These are phyloP conservation scores for Phlogophora meticulosa DNA, from an alignment of 2,888 invertebrate species.

Conservation along the genomic window DNA sequence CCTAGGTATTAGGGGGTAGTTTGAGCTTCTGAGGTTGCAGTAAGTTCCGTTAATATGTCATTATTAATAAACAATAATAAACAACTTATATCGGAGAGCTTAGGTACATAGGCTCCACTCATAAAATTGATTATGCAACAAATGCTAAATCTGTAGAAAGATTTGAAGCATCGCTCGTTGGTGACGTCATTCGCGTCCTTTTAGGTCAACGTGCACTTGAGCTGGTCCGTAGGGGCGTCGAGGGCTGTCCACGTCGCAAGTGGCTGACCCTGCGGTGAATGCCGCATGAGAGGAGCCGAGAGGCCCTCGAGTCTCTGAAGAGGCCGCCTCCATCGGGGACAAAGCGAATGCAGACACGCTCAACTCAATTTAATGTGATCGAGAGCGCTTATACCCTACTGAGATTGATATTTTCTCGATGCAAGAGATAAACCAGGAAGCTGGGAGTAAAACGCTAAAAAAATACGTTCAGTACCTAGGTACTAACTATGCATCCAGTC, in stretches of 20 bases:
- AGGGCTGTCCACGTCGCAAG: conserved; percentile 68
- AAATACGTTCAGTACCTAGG: not conserved
- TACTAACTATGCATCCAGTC: not conserved
- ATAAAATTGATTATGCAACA: conserved; percentile 44
- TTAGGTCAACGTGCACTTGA: conserved; percentile 78
- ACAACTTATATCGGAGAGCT: not conserved
- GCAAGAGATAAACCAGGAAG: conserved; percentile 27
- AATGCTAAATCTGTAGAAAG: conserved; percentile 57
- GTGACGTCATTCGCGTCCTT: conserved; percentile 76
- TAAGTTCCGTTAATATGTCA: no score
- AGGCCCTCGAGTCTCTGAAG: conserved; percentile 67
- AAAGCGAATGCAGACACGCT: conserved; percentile 70
- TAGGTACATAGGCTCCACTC: conserved; percentile 10
- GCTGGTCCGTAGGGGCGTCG: conserved; percentile 65
- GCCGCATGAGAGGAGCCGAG: conserved; percentile 48
- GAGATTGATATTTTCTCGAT: conserved; percentile 52
- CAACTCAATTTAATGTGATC: conserved; percentile 62
- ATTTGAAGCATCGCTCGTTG: conserved; percentile 57
- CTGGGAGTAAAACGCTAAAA: not conserved
- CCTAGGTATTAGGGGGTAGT: no score
- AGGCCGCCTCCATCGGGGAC: conserved; percentile 60
- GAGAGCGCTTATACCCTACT: conserved; percentile 48
- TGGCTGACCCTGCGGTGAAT: conserved; percentile 70
- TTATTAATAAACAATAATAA: no score
- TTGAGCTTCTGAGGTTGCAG: no score